Evolutionary conservation across 1,140 invertebrate genomes (phyloP).

Genomic region (Trachymyrmex septentrionalis): DNA sequence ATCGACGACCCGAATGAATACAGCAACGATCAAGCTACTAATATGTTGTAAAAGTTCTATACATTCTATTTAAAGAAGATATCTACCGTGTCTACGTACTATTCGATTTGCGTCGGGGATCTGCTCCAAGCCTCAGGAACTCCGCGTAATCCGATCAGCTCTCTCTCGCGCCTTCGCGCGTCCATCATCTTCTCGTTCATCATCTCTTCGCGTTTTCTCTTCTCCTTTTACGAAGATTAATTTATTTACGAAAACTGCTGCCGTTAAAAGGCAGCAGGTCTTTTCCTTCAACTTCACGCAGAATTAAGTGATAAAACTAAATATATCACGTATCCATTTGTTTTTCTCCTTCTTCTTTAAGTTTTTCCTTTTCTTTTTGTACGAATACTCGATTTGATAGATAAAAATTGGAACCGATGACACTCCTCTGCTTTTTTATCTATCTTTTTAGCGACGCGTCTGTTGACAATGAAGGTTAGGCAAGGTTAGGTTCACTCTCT

Average conservation of each 20-base stretch:
- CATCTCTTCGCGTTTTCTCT: neutral
- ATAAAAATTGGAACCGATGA: neutral
- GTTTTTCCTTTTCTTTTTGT: neutral
- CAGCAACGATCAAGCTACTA: neutral
- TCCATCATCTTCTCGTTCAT: conserved; percentile 83
- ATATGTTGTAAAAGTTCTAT: neutral
- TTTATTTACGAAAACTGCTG: too few relatives aligned
- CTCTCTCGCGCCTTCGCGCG: conserved; percentile 90
- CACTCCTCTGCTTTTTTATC: neutral
- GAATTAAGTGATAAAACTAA: too few relatives aligned
- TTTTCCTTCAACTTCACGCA: neutral
- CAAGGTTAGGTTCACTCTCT: neutral
- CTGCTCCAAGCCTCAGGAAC: conserved; percentile 91
- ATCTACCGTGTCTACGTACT: conserved; percentile 86
- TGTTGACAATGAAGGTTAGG: neutral
- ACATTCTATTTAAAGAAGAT: neutral
- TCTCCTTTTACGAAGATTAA: neutral
- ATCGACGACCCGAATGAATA: neutral
- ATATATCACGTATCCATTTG: neutral
- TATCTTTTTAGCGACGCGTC: neutral
- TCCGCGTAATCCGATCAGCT: conserved; percentile 90
- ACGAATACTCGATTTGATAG: too few relatives aligned
- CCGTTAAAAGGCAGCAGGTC: neutral
- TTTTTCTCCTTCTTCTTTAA: neutral
- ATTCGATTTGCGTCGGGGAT: conserved; percentile 88